These are phyloP conservation scores for Megatriorchis doriae DNA, from an alignment of 2,113 vertebrate species.

Conservation along the genomic window DNA sequence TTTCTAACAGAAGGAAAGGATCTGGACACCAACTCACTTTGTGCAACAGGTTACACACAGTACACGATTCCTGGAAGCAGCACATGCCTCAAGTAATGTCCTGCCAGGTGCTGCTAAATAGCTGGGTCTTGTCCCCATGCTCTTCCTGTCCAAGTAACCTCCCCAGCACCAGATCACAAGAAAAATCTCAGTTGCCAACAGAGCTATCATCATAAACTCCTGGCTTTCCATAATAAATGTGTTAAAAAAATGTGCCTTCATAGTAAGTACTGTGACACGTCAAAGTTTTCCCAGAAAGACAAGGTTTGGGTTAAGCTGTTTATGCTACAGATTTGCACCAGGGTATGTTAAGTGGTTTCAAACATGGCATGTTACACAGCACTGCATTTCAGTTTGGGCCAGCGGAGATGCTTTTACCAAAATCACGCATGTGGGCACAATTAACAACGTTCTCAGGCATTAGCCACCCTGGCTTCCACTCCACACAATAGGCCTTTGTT, in stretches of 20 bases:
- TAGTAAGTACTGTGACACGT: background rate
- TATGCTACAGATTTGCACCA: background rate
- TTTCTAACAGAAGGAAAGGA: background rate
- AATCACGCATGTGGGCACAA: background rate
- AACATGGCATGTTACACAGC: background rate
- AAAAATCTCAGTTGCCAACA: background rate
- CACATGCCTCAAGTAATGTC: background rate
- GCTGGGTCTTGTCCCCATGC: background rate
- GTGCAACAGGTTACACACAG: background rate
- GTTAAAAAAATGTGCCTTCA: background rate
- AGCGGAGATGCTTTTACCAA: background rate
- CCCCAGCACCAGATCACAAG: background rate
- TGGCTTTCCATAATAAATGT: background rate
- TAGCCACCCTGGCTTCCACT: background rate
- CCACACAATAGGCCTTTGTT: background rate
- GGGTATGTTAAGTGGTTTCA: background rate
- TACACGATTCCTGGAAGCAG: background rate
- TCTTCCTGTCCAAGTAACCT: background rate
- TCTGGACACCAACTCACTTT: background rate
- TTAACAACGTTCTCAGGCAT: background rate
- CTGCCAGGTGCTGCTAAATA: background rate
- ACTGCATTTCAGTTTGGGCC: background rate
- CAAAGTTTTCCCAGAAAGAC: background rate
- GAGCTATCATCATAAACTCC: background rate
- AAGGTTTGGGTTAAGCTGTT: background rate